These are phyloP conservation scores for Solea solea DNA, from an alignment of 2,113 vertebrate species.

Conservation along the genomic window DNA sequence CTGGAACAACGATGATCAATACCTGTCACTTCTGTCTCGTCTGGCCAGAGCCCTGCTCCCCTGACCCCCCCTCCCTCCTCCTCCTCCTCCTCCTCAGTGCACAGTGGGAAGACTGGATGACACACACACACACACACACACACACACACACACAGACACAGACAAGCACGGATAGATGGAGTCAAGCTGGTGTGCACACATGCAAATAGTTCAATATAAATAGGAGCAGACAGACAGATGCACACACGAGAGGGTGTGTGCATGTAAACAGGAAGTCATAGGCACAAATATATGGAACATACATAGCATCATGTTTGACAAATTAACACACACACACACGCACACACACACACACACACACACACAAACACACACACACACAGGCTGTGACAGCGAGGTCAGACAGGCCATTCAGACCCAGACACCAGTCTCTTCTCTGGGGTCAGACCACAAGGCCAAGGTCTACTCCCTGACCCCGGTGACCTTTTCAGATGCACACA, in stretches of 20 bases:
- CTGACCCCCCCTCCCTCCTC: conserved; percentile 31
- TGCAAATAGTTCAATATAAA: conserved; percentile 17
- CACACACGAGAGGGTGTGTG: neutral
- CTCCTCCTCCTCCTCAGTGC: conserved; percentile 19
- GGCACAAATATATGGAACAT: conserved; percentile 21
- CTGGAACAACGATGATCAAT: conserved; percentile 79
- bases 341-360: conserved; percentile 19
- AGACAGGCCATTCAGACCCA: conserved; percentile 78
- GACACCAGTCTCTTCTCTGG: conserved; percentile 76
- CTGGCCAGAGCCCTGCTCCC: conserved; percentile 59
- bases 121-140: conserved; percentile 24
- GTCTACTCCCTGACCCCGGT: conserved; percentile 71
- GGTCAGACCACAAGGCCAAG: conserved; percentile 82
- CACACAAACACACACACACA: conserved; percentile 38
- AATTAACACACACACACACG: conserved; percentile 25
- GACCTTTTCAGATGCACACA: conserved; percentile 46
- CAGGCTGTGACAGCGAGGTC: conserved; percentile 66
- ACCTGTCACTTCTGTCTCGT: conserved; percentile 81
- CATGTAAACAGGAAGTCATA: conserved; percentile 31
- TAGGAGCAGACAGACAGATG: neutral
- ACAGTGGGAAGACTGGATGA: conserved; percentile 25
- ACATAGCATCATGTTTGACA: neutral
- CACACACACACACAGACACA: neutral
- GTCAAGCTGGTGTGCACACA: conserved; percentile 12
- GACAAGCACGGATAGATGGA: conserved; percentile 9